Evolutionary conservation across 2,797 vertebrate species (phyloP), one percentile per base, ranked within the genome.

Genomic region (Enteromius trimaculatus): DNA sequence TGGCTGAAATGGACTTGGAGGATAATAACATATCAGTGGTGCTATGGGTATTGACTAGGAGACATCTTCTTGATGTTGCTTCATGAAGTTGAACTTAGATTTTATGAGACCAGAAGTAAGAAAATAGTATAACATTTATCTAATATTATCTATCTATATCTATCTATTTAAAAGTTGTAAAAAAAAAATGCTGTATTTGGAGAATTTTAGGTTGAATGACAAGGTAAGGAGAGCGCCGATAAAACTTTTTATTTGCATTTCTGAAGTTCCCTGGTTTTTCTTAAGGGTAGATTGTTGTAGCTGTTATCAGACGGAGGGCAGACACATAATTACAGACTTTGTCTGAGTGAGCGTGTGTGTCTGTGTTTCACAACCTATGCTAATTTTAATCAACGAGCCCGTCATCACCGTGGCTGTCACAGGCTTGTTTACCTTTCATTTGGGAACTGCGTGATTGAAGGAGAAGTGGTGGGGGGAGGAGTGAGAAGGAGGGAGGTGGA

Each of bases 311-410:
- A 91, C 90, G 88, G 88, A 91, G 90, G 77, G 89, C 90, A 89
- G 90, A 92, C 85, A 82, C 90, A 91, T 93, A 93, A 94, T 95
- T 92, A 94, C 65, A 85, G 77, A 72, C 74, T 76, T 64, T 37
- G 58, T 65, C 44, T 68, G 80, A 70, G 65, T 21, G 79, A 70
- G 84, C 39, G 37, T 87, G 80, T 81, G 64, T 70, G 89, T 88
- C 83, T 87, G 86, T 92, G 90, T 91, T 92, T 87, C 89, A 88
- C 92, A 93, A 92, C 93, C 88, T 87, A 75, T 91, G 93, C 95
- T 96, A 91, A 97, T 97, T 97, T 95, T 96, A 96, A 97, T 97
- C 97, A 97, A 93, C 90, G 26, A 88, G 94, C 82, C 93, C 95
- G 95, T 96, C 95, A 94, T 95, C 94, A 91, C 92, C 90, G 92